phyloP scores from a whole-genome alignment of 1,140 invertebrate genomes.

The Penaeus japonicus region DNA sequence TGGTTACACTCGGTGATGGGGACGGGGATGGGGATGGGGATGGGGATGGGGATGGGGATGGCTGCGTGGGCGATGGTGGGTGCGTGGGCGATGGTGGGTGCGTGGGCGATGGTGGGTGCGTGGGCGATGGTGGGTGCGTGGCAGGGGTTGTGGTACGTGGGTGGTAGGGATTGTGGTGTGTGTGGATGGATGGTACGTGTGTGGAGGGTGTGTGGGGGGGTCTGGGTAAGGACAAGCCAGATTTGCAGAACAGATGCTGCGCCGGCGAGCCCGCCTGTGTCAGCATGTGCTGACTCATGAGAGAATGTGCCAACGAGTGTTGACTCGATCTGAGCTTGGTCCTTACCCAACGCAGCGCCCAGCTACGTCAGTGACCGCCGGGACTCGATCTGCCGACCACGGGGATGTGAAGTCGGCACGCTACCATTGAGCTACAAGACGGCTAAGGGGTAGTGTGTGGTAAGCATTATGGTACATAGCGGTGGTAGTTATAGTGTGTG shows the following conservation, averaged over 20 bases:
- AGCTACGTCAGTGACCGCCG: too few relatives aligned
- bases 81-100: background rate
- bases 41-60: background rate
- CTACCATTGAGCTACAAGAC: too few relatives aligned
- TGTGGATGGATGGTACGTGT: background rate
- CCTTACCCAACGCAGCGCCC: too few relatives aligned
- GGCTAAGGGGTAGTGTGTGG: too few relatives aligned
- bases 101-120: background rate
- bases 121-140: background rate
- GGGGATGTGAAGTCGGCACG: too few relatives aligned
- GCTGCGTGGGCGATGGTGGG: background rate
- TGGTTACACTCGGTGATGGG: background rate
- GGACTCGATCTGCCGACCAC: too few relatives aligned
- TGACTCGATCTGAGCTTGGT: too few relatives aligned
- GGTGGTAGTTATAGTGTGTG: background rate
- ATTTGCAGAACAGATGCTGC: background rate
- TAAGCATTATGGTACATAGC: too few relatives aligned
- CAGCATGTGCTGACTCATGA: background rate
- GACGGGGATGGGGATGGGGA: background rate
- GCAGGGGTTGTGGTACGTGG: background rate
- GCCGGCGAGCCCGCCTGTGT: background rate
- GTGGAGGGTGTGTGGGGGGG: background rate
- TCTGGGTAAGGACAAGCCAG: too few relatives aligned
- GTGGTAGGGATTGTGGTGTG: background rate
- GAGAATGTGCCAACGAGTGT: too few relatives aligned